Conservation (phyloP, 2,113 vertebrate species). For the Hyperopisus bebe region DNA sequence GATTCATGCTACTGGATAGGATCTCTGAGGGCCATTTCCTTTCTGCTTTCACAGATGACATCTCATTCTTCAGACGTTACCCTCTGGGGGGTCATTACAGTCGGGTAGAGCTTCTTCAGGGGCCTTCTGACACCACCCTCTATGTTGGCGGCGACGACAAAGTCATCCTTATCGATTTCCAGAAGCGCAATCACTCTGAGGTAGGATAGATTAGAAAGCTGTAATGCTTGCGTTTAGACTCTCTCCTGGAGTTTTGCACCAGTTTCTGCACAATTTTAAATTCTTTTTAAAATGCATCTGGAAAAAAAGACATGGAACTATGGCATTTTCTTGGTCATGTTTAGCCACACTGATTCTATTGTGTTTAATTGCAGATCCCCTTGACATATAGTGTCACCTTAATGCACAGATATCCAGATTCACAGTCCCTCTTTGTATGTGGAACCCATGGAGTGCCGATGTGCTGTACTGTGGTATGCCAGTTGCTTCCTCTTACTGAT, state of each 20-base stretch:
- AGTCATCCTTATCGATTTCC: conserved; percentile 30
- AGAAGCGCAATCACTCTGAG: neutral
- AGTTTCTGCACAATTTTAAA: neutral
- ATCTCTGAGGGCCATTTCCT: neutral
- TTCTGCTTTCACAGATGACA: neutral
- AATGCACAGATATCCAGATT: conserved; percentile 22
- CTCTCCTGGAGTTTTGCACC: neutral
- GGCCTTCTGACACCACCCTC: neutral
- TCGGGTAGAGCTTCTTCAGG: conserved; percentile 27
- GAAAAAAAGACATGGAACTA: neutral
- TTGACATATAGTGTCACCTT: conserved; percentile 36
- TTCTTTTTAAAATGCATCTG: neutral
- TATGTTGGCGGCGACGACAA: conserved; percentile 15
- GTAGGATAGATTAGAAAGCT: neutral
- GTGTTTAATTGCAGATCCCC: conserved; percentile 26
- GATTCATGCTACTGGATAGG: neutral
- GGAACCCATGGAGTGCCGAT: neutral
- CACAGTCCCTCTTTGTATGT: conserved; percentile 40
- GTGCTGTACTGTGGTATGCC: conserved; percentile 40
- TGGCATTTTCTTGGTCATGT: neutral
- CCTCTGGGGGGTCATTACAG: neutral
- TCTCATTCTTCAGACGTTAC: neutral
- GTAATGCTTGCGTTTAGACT: neutral
- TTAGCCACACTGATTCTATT: neutral
- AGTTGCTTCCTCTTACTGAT: neutral